phyloP scores from a whole-genome alignment of 2,797 vertebrate species.

The Halcyon chelicuti region DNA sequence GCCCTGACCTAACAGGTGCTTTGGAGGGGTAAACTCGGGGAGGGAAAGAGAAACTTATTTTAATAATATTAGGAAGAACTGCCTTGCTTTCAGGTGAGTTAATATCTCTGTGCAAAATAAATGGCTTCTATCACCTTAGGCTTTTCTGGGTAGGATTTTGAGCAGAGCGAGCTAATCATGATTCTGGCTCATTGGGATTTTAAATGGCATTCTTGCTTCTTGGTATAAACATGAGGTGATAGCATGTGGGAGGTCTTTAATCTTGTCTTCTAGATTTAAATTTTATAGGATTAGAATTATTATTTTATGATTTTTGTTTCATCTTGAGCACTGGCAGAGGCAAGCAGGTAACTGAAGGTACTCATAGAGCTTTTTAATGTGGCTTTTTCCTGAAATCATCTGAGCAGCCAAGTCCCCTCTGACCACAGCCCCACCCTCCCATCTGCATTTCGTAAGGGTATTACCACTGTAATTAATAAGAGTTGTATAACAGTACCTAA shows the following conservation, averaged over 20 bases:
- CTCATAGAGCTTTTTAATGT: not conserved
- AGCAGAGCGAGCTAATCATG: not conserved
- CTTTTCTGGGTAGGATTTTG: not conserved
- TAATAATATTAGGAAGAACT: not conserved
- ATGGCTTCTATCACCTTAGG: not conserved
- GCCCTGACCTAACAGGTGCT: not conserved
- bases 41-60: not conserved
- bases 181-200: not conserved
- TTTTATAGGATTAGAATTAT: not conserved
- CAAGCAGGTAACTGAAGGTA: not conserved
- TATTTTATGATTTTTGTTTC: not conserved
- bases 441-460: conserved; percentile 61
- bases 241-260: not conserved
- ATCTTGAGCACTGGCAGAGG: not conserved
- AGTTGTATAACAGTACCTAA: conserved; percentile 72
- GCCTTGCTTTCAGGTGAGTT: not conserved
- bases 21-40: not conserved
- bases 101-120: not conserved
- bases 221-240: not conserved
- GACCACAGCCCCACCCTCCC: conserved; percentile 3
- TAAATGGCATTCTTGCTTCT: not conserved
- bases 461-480: conserved; percentile 66
- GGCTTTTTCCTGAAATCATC: not conserved
- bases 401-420: not conserved
- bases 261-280: not conserved